Conservation (phyloP, 2,113 vertebrate species). For the Trichomycterus rosablanca region DNA sequence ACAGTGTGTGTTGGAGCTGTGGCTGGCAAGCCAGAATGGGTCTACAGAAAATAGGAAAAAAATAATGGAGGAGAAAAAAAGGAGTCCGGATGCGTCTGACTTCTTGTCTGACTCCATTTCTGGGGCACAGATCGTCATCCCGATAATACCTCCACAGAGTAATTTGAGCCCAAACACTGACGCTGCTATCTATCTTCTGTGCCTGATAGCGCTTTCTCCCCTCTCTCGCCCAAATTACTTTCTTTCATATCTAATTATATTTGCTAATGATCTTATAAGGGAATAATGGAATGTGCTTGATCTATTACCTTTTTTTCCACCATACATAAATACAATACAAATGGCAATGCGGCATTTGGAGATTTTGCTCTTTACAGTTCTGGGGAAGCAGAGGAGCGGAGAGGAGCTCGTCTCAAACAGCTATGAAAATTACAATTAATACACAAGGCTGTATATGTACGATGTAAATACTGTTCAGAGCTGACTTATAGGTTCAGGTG, state of each 20-base stretch:
- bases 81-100: conserved; percentile 54
- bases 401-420: too few species aligned
- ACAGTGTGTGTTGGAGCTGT: conserved; percentile 17
- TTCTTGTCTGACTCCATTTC: conserved; percentile 63
- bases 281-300: conserved; percentile 80
- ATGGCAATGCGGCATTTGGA: conserved; percentile 60
- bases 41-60: conserved; percentile 23
- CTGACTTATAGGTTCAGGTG: too few species aligned
- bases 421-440: conserved; percentile 1
- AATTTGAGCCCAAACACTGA: conserved; percentile 78
- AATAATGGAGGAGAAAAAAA: background rate
- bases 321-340: conserved; percentile 78
- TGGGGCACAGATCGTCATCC: conserved; percentile 69
- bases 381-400: conserved; percentile 17
- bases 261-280: conserved; percentile 81
- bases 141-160: conserved; percentile 76
- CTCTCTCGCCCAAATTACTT: conserved; percentile 77
- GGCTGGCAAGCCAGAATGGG: conserved; percentile 22
- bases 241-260: conserved; percentile 82
- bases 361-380: conserved; percentile 40
- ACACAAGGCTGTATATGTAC: background rate
- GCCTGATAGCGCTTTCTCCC: conserved; percentile 77
- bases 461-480: too few species aligned
- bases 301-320: conserved; percentile 76
- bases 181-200: conserved; percentile 77